These are phyloP conservation scores for Dolichopus griseipennis DNA, from an alignment of 2,888 invertebrate genomes.

Conservation along the genomic window DNA sequence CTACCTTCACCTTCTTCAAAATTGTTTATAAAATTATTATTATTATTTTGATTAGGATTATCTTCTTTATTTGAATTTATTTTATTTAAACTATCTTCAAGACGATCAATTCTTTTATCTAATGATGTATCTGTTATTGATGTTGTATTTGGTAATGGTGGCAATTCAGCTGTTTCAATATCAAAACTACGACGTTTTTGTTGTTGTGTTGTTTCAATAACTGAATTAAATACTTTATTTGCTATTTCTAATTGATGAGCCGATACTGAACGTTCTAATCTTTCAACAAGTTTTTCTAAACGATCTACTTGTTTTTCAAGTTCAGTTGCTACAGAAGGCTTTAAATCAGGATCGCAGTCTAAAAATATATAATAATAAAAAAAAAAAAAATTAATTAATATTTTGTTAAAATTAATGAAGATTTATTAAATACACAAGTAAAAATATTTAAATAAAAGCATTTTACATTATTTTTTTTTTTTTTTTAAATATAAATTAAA, in stretches of 20 bases:
- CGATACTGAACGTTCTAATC: slow-evolving; percentile 53
- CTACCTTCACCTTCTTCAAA: slow-evolving; percentile 24
- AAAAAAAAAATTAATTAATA: no score
- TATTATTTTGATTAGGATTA: slow-evolving; percentile 25
- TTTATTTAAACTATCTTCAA: slow-evolving; percentile 30
- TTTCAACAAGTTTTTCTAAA: slow-evolving; percentile 63
- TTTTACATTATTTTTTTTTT: no score
- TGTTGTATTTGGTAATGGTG: slow-evolving; percentile 24
- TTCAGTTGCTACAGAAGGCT: slow-evolving; percentile 48
- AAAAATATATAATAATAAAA: slow-evolving; percentile 15
- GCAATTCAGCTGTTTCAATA: slow-evolving; percentile 30
- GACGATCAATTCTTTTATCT: slow-evolving; percentile 29
- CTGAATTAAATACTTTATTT: slow-evolving; percentile 32
- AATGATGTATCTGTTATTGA: slow-evolving; percentile 9
- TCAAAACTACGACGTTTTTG: slow-evolving; percentile 31
- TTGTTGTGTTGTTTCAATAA: slow-evolving; percentile 23
- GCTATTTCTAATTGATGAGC: slow-evolving; percentile 34
- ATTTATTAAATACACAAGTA: no score
- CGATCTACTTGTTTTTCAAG: slow-evolving; percentile 63
- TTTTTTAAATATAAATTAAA: no score
- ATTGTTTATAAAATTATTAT: slow-evolving; percentile 20
- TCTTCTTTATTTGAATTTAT: slow-evolving; percentile 29
- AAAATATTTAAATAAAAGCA: no score
- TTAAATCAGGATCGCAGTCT: slow-evolving; percentile 48
- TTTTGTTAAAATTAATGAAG: no score